Evolutionary conservation across 1,140 invertebrate genomes (phyloP).

Genomic region (Zaprionus kolodkinae): DNA sequence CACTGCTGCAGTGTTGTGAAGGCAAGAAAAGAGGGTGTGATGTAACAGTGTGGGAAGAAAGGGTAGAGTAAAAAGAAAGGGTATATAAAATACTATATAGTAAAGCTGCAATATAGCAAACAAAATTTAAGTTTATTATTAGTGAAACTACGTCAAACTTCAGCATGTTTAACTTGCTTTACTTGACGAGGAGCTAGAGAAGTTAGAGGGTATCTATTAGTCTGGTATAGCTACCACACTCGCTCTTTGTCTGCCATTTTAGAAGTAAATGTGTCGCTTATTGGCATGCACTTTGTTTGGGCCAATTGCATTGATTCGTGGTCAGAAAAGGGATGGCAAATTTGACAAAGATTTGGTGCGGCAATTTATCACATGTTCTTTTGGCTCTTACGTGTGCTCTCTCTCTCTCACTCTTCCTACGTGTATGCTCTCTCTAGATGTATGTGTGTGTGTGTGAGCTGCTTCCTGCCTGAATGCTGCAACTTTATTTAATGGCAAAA

Average conservation of each 20-base stretch:
- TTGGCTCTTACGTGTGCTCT: neutral
- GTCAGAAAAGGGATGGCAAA: slow-evolving; percentile 50
- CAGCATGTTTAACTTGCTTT: neutral
- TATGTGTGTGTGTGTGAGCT: slow-evolving; percentile 6
- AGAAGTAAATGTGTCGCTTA: slow-evolving; percentile 37
- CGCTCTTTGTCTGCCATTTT: neutral
- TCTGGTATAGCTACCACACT: neutral
- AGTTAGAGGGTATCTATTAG: neutral
- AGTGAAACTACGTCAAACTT: too few relatives aligned
- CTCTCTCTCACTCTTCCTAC: neutral
- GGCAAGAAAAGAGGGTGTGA: neutral
- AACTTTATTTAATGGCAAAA: slow-evolving; percentile 66
- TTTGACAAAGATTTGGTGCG: slow-evolving; percentile 60
- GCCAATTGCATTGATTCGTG: slow-evolving; percentile 63
- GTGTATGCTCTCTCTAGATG: neutral
- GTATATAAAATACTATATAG: neutral
- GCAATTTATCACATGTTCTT: slow-evolving; percentile 64
- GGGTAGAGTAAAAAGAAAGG: neutral
- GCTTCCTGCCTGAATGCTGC: slow-evolving; percentile 8
- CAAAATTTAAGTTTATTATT: too few relatives aligned
- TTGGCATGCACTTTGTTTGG: slow-evolving; percentile 51
- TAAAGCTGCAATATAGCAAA: neutral
- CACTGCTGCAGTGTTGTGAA: neutral
- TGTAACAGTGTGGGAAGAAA: neutral
- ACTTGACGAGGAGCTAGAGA: accelerated